Base-by-base conservation (phyloP, 2,888 invertebrate genomes). In the Thecocarcelia acutangulata region DNA sequence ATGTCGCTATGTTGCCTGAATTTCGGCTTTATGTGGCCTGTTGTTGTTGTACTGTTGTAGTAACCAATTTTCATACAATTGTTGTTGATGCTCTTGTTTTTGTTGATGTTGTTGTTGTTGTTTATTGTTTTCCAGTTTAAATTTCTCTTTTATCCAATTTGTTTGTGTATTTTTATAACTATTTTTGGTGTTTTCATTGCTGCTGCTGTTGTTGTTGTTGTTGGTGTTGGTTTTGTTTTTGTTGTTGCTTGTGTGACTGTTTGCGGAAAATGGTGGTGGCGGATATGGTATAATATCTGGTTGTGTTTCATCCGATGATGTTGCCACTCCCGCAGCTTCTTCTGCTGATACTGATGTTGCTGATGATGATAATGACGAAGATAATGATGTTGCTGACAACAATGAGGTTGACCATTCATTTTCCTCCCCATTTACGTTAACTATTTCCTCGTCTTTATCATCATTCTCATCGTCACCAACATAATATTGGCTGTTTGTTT, bases 211-310 rank as follows among this genome's bases (percentile, higher is more conserved):
- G 61, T 50, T 84, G 74, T 66, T 85, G 64, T 61, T 83, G 70
- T 12, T 84, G 84, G 66, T 70, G 40, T 33, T 83, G 50, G 54
- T 83, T n/a, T 56, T 72, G 17, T 54, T 28, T 28, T 56, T 70
- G 54, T 13, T 72, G 44, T 21, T 33, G 21, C 4, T 8, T 19
- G 61, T 72, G 46, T 68, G 72, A 12, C 78, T 76, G 50, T 75
- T 69, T 73, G 77, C 63, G 66, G 59, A 87, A 58, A 80, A 83
- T 75, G 79, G 83, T 61, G 77, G 79, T 48, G 87, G 83, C 52
- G 88, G 89, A 86, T 88, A 88, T 76, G 88, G 88, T 86, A 88
- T 89, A 21, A 88, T 88, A 81, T 88, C 88, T 58, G 89, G 88
- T 72, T 88, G 89, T 78, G 85, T 85, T 85, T 88, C 88, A 83